A percentile compares a stretch with the other conserved stretches of the same genome.
phyloP scores from a whole-genome alignment of 2,797 vertebrate genomes.

The Phataginus tetradactyla region DNA sequence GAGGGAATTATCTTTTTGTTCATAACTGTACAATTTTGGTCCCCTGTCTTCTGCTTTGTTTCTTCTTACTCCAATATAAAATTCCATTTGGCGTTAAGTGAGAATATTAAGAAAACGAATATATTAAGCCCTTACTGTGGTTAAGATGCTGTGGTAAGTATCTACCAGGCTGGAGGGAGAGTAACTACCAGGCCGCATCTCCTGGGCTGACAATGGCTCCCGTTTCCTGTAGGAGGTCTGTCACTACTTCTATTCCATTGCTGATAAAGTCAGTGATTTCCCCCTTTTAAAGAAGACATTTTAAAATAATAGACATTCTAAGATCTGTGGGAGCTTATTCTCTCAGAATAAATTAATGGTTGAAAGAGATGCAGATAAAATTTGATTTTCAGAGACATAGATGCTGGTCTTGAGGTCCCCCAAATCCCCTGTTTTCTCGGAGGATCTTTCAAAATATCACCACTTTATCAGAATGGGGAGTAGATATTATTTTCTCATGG shows the following conservation, averaged over 20 bases:
- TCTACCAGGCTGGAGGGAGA: background rate
- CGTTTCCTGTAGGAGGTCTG: background rate
- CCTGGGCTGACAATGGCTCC: background rate
- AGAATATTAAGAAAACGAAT: background rate
- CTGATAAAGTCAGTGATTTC: background rate
- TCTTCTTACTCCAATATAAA: slow-evolving; percentile 17
- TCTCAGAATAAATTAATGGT: slow-evolving; percentile 47
- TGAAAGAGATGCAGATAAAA: slow-evolving; percentile 12
- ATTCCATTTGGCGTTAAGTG: slow-evolving; percentile 15
- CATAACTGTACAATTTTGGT: background rate
- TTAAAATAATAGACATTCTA: background rate
- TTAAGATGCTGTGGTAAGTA: background rate
- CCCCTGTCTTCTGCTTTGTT: background rate
- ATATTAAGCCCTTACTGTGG: background rate
- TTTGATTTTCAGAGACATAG: slow-evolving; percentile 48
- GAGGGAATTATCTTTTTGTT: background rate
- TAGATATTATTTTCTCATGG: background rate
- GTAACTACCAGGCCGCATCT: background rate
- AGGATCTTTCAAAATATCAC: background rate
- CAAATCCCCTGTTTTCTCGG: slow-evolving; percentile 34
- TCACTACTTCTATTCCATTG: background rate
- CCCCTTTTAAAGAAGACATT: slow-evolving; percentile 1
- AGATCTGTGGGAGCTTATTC: background rate
- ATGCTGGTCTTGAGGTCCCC: background rate
- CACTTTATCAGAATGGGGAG: background rate